Percentiles rank a stretch among this genome's conserved stretches.
Evolutionary conservation across 2,888 invertebrate species (phyloP).

Genomic region (Cheilosia impressa): DNA sequence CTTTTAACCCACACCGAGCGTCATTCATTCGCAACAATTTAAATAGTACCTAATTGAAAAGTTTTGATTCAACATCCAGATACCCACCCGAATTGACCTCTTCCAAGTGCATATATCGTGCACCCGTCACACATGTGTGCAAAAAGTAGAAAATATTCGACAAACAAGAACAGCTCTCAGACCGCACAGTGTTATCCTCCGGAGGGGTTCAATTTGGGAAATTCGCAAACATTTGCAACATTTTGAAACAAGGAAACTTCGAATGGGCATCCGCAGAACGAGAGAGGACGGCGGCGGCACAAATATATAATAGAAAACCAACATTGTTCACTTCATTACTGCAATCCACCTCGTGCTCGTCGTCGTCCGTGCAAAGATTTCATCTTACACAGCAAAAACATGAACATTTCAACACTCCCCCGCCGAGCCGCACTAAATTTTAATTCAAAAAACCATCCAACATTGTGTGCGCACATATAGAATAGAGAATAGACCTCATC

Average conservation of each 20-base stretch:
- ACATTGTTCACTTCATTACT: conserved; percentile 75
- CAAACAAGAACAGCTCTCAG: conserved; percentile 25
- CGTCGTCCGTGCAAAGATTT: conserved; percentile 2
- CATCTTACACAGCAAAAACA: conserved; percentile 50
- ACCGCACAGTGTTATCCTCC: conserved; percentile 64
- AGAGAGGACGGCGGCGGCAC: background rate
- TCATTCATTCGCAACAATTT: conserved; percentile 26
- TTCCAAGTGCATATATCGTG: background rate
- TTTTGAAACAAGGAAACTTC: conserved; percentile 49
- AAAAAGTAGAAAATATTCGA: conserved; percentile 5
- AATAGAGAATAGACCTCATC: conserved; percentile 25
- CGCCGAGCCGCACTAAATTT: conserved; percentile 38
- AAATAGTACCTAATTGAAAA: conserved; percentile 20
- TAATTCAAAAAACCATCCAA: conserved; percentile 72
- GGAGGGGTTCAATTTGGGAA: conserved; percentile 50
- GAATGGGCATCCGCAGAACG: conserved; percentile 20
- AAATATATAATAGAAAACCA: conserved; percentile 58
- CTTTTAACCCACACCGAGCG: background rate
- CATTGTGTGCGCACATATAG: conserved; percentile 34
- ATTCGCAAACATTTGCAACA: conserved; percentile 69
- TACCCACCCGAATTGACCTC: conserved; percentile 14
- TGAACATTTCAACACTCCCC: conserved; percentile 20
- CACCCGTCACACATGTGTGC: background rate
- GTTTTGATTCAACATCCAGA: conserved; percentile 30
- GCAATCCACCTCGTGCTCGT: conserved; percentile 27